A percentile compares a stretch with the other conserved stretches of the same genome.
Evolutionary conservation across 2,888 invertebrate genomes (phyloP).

Genomic region (Scaptomyza cyrtandrae): DNA sequence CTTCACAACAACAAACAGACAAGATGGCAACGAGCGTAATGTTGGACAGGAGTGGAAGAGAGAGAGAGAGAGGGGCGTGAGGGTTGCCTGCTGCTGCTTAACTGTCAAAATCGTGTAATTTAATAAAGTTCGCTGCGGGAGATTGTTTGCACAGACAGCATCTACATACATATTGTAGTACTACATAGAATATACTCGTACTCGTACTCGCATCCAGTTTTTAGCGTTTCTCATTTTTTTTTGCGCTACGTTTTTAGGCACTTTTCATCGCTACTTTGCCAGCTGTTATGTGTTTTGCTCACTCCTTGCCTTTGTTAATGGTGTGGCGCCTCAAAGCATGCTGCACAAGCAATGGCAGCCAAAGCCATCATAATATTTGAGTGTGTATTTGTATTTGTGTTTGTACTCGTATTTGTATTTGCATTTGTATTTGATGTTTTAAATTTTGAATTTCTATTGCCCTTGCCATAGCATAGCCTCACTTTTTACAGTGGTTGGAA

Average conservation of each 20-base stretch:
- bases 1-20: slow-evolving; percentile 42
- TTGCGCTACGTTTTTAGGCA: slow-evolving; percentile 16
- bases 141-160: slow-evolving; percentile 70
- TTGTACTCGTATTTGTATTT: slow-evolving; percentile 12
- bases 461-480: slow-evolving; percentile 1
- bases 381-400: slow-evolving; percentile 19
- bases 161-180: slow-evolving; percentile 26
- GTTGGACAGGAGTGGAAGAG: neutral
- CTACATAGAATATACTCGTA: neutral
- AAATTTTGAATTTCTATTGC: slow-evolving; percentile 28
- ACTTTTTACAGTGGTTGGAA: slow-evolving; percentile 2
- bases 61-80: neutral
- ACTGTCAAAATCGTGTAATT: slow-evolving; percentile 84
- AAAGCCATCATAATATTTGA: slow-evolving; percentile 14
- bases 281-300: slow-evolving; percentile 53
- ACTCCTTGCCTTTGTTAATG: neutral
- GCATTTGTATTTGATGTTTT: slow-evolving; percentile 19
- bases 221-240: slow-evolving; percentile 19
- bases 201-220: slow-evolving; percentile 37
- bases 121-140: slow-evolving; percentile 84
- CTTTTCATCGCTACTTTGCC: slow-evolving; percentile 54
- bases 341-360: slow-evolving; percentile 14
- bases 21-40: slow-evolving; percentile 25
- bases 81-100: slow-evolving; percentile 66
- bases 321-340: slow-evolving; percentile 20